Evolutionary conservation across 2,888 invertebrate species (phyloP).

Genomic region (Cylindroiulus punctatus): DNA sequence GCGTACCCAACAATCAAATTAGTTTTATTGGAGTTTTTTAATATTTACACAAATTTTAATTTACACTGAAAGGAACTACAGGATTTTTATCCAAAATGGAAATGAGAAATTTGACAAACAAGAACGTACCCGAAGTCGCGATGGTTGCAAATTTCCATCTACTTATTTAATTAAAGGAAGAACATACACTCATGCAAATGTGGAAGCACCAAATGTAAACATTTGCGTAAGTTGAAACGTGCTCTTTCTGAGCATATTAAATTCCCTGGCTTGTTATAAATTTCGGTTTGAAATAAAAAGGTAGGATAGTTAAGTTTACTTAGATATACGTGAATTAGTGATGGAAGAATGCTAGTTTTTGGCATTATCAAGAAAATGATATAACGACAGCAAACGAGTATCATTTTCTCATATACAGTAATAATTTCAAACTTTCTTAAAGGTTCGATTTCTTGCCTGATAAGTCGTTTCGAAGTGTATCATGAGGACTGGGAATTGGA

Average conservation of each 20-base stretch:
- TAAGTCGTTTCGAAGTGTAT: too few relatives aligned
- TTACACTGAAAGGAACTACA: neutral
- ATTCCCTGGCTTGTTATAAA: neutral
- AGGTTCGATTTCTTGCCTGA: too few relatives aligned
- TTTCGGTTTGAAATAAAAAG: neutral
- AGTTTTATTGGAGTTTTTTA: too few relatives aligned
- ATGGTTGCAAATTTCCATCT: neutral
- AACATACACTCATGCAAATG: neutral
- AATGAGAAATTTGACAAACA: neutral
- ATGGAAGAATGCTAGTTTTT: neutral
- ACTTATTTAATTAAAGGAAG: neutral
- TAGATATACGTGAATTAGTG: neutral
- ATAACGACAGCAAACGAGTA: too few relatives aligned
- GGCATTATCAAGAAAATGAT: neutral
- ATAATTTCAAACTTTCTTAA: too few relatives aligned
- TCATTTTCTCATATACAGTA: too few relatives aligned
- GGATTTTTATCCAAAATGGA: neutral
- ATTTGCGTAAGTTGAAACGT: neutral
- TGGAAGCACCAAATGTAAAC: neutral
- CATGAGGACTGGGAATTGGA: too few relatives aligned
- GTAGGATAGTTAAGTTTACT: neutral
- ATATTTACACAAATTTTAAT: too few relatives aligned
- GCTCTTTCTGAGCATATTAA: neutral
- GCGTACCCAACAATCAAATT: too few relatives aligned
- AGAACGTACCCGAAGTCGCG: neutral